These are phyloP conservation scores for Cryptus armator DNA, from an alignment of 2,888 invertebrate genomes.

Conservation along the genomic window DNA sequence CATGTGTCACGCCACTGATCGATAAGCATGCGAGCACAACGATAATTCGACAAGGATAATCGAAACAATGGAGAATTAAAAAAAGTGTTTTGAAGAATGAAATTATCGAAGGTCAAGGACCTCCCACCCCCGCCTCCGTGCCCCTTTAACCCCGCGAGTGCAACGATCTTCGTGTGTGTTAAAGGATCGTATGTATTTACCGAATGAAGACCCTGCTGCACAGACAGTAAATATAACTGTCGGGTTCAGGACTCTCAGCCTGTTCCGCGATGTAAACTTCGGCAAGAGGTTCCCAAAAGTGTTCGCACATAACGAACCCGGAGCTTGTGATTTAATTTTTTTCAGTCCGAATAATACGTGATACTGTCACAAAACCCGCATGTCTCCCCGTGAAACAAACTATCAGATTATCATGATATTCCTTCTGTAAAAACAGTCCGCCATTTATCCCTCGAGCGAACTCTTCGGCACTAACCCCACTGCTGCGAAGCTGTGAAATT, in stretches of 20 bases:
- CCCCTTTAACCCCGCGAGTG: neutral
- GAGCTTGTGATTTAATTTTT: conserved; percentile 1
- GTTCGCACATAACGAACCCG: conserved; percentile 84
- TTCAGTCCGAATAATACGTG: conserved; percentile 42
- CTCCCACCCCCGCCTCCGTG: neutral
- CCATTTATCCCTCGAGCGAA: conserved; percentile 73
- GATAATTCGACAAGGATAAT: conserved; percentile 50
- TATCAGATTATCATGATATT: conserved; percentile 72
- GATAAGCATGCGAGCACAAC: conserved; percentile 72
- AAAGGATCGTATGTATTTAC: conserved; percentile 85
- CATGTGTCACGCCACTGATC: conserved; percentile 79
- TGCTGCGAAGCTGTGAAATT: conserved; percentile 12
- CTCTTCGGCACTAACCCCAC: conserved; percentile 13
- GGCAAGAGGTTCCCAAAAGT: conserved; percentile 89
- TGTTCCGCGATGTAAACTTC: conserved; percentile 87
- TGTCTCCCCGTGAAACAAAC: conserved; percentile 56
- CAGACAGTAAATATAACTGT: conserved; percentile 89
- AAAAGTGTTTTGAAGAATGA: neutral
- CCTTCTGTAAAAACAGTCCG: conserved; percentile 75
- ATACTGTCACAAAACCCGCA: conserved; percentile 76
- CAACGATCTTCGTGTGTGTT: neutral
- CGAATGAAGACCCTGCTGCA: conserved; percentile 90
- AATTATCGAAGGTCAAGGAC: conserved; percentile 34
- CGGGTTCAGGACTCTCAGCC: conserved; percentile 85
- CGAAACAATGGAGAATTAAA: conserved; percentile 34